A percentile compares a stretch with the other conserved stretches of the same genome.
Conservation (phyloP, 2,113 vertebrate species). For the Mohoua ochrocephala region DNA sequence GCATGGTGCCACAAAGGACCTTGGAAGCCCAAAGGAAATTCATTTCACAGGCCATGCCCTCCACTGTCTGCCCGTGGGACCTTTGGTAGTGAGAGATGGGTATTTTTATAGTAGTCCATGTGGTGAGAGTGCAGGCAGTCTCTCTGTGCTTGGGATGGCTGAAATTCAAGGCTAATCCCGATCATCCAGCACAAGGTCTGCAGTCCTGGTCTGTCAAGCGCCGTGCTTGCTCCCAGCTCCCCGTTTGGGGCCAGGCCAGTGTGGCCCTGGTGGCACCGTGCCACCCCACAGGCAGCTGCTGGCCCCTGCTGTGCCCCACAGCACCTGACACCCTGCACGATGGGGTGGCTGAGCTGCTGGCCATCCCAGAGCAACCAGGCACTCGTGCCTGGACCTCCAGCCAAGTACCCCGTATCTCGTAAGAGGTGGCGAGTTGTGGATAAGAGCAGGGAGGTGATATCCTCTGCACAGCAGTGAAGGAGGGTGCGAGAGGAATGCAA, state of each 20-base stretch:
- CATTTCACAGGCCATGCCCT: neutral
- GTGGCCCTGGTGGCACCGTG: neutral
- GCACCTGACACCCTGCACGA: fast-evolving
- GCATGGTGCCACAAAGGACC: neutral
- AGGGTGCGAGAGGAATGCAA: neutral
- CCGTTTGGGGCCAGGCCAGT: fast-evolving
- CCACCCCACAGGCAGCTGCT: neutral
- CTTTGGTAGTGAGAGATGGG: neutral
- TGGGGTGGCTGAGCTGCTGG: neutral
- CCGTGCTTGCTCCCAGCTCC: neutral
- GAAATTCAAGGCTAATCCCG: neutral
- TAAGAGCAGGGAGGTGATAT: neutral
- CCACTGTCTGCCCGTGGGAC: fast-evolving
- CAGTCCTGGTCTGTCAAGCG: neutral
- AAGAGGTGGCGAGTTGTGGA: neutral
- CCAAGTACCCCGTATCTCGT: fast-evolving
- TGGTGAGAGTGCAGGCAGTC: neutral
- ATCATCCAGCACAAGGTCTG: neutral
- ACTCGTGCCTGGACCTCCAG: neutral
- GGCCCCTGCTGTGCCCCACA: neutral
- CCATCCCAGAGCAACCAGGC: neutral
- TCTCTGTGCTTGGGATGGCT: neutral
- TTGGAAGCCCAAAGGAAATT: neutral
- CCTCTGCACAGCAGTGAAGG: neutral
- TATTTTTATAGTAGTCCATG: neutral